Evolutionary conservation across 2,888 invertebrate species (phyloP).

Genomic region (Ormyrus labotus): DNA sequence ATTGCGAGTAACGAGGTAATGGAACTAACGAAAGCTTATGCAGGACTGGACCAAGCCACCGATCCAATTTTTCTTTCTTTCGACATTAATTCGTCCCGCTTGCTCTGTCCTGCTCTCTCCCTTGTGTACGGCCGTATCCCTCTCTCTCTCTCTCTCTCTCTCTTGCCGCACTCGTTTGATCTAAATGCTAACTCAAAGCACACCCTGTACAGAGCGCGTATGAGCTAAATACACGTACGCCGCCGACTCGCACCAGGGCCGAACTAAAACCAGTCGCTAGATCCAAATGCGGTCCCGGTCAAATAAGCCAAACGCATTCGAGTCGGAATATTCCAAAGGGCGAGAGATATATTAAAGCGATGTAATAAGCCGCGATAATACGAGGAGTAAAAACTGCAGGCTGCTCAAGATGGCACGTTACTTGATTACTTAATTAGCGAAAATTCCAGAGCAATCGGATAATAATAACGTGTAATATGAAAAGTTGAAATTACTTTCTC

Average conservation of each 20-base stretch:
- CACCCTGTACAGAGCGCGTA: background rate
- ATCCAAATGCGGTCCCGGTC: conserved; percentile 17
- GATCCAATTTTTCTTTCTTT: conserved; percentile 5
- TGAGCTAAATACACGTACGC: conserved; percentile 5
- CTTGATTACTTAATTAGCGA: conserved; percentile 40
- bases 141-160: background rate
- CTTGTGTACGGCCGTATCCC: background rate
- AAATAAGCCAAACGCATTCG: conserved; percentile 38
- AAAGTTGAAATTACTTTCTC: conserved; percentile 45
- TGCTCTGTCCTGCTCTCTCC: background rate
- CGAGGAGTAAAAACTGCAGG: too few species aligned
- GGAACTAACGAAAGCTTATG: conserved; percentile 33
- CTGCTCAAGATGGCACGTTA: background rate
- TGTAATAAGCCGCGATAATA: too few species aligned
- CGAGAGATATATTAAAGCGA: conserved; percentile 2
- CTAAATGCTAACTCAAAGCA: conserved; percentile 36
- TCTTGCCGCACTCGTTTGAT: conserved; percentile 43
- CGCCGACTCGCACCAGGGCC: background rate
- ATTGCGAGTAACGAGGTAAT: conserved; percentile 37
- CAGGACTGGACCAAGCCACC: conserved; percentile 48
- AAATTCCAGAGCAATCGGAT: conserved; percentile 8
- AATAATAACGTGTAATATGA: conserved; percentile 42
- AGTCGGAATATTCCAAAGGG: background rate
- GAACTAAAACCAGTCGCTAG: conserved; percentile 37
- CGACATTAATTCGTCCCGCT: background rate